phyloP scores from a whole-genome alignment of 2,113 vertebrate species.

The Chinchilla lanigera region DNA sequence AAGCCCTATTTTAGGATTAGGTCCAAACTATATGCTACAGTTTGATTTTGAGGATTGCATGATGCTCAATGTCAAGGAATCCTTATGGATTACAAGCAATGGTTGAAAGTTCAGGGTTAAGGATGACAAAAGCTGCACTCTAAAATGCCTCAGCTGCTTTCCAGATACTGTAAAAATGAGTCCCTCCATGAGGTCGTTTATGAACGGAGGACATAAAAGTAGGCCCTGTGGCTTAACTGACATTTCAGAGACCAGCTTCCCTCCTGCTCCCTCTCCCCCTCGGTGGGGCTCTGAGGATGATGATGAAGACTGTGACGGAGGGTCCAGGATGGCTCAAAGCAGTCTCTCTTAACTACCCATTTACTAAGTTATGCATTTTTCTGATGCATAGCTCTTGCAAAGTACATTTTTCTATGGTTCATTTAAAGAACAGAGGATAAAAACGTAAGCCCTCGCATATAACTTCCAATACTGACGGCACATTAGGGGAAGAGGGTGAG shows the following conservation, averaged over 20 bases:
- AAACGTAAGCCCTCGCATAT: background rate
- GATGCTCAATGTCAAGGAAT: background rate
- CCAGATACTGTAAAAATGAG: background rate
- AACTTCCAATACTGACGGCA: background rate
- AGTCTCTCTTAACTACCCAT: background rate
- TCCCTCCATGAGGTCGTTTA: background rate
- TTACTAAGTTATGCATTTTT: background rate
- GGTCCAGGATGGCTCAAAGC: background rate
- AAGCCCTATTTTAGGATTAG: background rate
- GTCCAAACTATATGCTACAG: background rate
- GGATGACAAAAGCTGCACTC: background rate
- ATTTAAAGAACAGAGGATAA: background rate
- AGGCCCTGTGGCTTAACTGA: background rate
- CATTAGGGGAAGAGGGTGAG: background rate
- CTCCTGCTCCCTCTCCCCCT: accelerated
- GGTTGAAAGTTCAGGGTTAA: background rate
- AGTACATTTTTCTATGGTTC: background rate
- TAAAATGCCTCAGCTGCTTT: background rate
- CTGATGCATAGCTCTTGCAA: background rate
- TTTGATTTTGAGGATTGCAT: background rate
- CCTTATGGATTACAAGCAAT: background rate
- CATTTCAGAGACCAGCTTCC: background rate
- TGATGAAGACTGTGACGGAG: background rate
- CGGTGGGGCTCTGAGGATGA: background rate
- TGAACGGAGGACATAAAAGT: background rate